Percentiles rank a stretch among this genome's conserved stretches.
Conservation (phyloP, 2,113 vertebrate genomes). For the Sminthopsis crassicaudata region DNA sequence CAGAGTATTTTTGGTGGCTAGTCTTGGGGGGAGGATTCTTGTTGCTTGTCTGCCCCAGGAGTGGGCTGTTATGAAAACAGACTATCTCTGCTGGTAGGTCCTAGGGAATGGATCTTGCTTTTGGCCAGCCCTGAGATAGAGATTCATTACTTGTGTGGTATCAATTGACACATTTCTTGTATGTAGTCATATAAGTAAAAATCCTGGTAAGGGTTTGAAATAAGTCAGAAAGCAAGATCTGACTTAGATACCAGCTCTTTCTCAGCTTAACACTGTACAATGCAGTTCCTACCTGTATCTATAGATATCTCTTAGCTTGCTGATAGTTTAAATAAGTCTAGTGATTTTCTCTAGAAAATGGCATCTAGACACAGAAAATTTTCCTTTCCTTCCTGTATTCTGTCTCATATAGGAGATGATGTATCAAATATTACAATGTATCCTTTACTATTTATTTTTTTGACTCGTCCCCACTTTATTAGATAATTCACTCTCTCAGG, state of each 20-base stretch:
- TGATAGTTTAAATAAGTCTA: neutral
- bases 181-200: neutral
- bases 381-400: neutral
- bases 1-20: too few relatives aligned
- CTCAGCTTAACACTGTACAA: neutral
- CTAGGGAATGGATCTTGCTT: too few relatives aligned
- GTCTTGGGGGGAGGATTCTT: too few relatives aligned
- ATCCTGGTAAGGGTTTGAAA: neutral
- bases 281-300: neutral
- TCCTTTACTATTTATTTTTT: neutral
- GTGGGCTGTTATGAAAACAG: too few relatives aligned
- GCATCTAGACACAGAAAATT: neutral
- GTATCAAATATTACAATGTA: neutral
- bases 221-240: neutral
- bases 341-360: neutral
- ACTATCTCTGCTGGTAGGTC: too few relatives aligned
- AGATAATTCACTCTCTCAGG: neutral
- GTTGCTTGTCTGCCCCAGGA: too few relatives aligned
- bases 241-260: neutral
- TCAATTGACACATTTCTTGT: neutral
- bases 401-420: neutral
- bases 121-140: neutral
- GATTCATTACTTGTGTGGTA: neutral
- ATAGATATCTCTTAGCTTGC: neutral
- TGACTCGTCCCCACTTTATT: neutral